These are phyloP conservation scores for Glossophaga mutica DNA, from an alignment of 2,797 vertebrate genomes.

Conservation along the genomic window DNA sequence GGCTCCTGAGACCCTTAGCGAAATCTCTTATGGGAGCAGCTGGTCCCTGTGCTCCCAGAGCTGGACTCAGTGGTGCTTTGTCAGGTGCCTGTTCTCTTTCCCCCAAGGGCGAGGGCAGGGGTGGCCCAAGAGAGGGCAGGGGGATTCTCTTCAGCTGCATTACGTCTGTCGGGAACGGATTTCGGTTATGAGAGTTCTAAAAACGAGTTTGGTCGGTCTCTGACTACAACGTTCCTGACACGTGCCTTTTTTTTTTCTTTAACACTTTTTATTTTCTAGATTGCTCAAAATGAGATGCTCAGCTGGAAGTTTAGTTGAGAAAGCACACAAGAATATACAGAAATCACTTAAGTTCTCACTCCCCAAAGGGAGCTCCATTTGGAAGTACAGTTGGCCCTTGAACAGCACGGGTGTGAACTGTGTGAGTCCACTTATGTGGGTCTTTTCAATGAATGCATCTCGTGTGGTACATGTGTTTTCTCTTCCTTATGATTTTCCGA, in stretches of 20 bases:
- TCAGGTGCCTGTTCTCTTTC: not conserved
- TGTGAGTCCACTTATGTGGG: not conserved
- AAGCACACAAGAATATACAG: not conserved
- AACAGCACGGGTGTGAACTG: not conserved
- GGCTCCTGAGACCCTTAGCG: not conserved
- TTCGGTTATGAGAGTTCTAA: not conserved
- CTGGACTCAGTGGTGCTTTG: not conserved
- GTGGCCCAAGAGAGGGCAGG: not conserved
- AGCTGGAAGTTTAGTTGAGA: not conserved
- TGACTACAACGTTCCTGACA: not conserved
- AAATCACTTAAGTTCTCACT: not conserved
- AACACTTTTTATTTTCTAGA: not conserved
- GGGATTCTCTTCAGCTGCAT: rapidly evolving
- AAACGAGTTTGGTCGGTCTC: not conserved
- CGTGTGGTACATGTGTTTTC: not conserved
- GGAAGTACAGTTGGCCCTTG: not conserved
- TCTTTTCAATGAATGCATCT: not conserved
- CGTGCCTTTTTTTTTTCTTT: not conserved
- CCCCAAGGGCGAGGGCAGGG: not conserved
- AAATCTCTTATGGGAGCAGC: not conserved
- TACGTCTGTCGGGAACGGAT: not conserved
- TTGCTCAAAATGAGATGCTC: not conserved
- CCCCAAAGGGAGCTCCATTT: not conserved
- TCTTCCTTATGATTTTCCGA: not conserved
- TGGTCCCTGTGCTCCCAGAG: not conserved